Evolutionary conservation across 2,888 invertebrate genomes (phyloP), one percentile per base, ranked within the genome.

Genomic region (Nomada ferruginata): DNA sequence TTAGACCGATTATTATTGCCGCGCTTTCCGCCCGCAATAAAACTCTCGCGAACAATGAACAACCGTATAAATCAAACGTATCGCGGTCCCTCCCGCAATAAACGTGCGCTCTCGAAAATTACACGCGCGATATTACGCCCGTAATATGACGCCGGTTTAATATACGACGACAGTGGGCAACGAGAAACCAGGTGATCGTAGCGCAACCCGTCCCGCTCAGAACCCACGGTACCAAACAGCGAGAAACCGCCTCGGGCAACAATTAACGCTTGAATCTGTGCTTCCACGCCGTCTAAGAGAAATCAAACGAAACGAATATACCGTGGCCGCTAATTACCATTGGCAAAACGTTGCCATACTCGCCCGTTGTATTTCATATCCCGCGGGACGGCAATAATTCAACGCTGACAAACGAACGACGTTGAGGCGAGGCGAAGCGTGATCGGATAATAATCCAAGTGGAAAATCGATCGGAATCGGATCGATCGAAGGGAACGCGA

Each of bases 91-190:
- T 13, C 15, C 26, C n/a, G 26, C 66, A 36, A 29, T 52, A 52
- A 20, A 66, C 66, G 44, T 26, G 13, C 69, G 18, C 44, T 7
- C 18, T 26, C n/a, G 69, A 57, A 59, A 59, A 59, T 47, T 47
- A 47, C 47, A 47, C 44, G 47, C 69, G 60, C 50, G 60, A 70
- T 70, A 71, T 71, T 71, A 71, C 60, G 50, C 36, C 29, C 60
- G 70, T 60, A 71, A 71, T 71, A 71, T 23, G 20, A 52, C 70
- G 60, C 70, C 47, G 13, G 5, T n/a, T 3, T 71, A 71, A 71
- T 60, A 29, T 71, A 50, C 70, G 70, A 70, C 57, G 69, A 44
- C 42, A 23, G 23, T 23, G 11, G 29, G 69, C 69, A 59, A 69
- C 44, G 44, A 57, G 57, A 57, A 23, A 23, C 55, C 42, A 7